phyloP scores from a whole-genome alignment of 92 coral and sea anemone genomes.

The Zoanthus sansibaricus region DNA sequence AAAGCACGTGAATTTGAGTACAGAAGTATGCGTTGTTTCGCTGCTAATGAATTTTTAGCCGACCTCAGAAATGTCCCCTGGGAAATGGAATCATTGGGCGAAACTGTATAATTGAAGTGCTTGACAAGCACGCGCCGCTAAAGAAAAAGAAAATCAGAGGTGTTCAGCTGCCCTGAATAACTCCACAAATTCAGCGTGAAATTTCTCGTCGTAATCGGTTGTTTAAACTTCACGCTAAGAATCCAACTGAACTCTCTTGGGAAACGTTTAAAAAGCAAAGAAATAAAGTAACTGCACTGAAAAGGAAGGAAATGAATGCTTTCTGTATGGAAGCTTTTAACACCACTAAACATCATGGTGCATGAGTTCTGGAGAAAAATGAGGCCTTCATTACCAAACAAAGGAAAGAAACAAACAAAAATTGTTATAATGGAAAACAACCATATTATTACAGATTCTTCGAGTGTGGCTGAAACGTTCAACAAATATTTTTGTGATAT shows the following conservation, averaged over 20 bases:
- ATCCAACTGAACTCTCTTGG: too few species aligned
- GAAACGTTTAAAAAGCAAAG: not conserved
- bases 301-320: not conserved
- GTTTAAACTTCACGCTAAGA: not conserved
- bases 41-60: not conserved
- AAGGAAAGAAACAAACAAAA: slow-evolving; percentile 2
- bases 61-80: not conserved
- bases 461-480: not conserved
- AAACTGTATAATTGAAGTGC: not conserved
- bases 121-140: not conserved
- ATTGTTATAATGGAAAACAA: slow-evolving; percentile 43
- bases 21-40: not conserved
- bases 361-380: slow-evolving; percentile 71
- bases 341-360: slow-evolving; percentile 63
- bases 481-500: not conserved
- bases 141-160: not conserved
- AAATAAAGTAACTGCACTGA: not conserved
- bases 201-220: not conserved
- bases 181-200: not conserved
- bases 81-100: not conserved
- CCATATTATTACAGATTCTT: not conserved
- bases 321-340: slow-evolving; percentile 53
- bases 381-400: slow-evolving; percentile 52
- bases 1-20: slow-evolving; percentile 8
- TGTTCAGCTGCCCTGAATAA: not conserved